Evolutionary conservation across 2,797 vertebrate genomes (phyloP).

Genomic region (Melanotaenia maccullochi): DNA sequence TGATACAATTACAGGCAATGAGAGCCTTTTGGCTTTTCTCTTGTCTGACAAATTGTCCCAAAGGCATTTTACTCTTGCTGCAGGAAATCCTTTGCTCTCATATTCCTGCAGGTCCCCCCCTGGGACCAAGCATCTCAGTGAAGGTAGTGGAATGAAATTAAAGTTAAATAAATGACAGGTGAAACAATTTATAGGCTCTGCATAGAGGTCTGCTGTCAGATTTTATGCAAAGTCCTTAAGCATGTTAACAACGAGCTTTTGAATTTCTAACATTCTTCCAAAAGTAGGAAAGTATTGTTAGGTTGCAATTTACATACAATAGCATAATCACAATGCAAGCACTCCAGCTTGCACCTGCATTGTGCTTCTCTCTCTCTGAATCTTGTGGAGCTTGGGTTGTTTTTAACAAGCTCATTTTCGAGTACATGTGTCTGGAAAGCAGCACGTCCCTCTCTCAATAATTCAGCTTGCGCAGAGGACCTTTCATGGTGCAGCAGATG

Average conservation of each 20-base stretch:
- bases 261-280: conserved; percentile 1
- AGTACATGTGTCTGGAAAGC: conserved; percentile 33
- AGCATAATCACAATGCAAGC: conserved; percentile 12
- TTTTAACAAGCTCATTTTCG: conserved; percentile 32
- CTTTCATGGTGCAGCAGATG: conserved; percentile 64
- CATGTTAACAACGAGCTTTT: not conserved
- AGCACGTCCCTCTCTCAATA: conserved; percentile 44
- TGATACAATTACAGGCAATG: not conserved
- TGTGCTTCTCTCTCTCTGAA: conserved; percentile 4
- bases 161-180: conserved; percentile 46
- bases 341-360: conserved; percentile 9
- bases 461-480: conserved; percentile 52
- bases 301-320: conserved; percentile 14
- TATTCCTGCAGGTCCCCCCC: conserved; percentile 25
- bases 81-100: conserved; percentile 39
- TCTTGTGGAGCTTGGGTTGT: conserved; percentile 19
- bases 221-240: not conserved
- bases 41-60: conserved; percentile 61
- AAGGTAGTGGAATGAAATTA: conserved; percentile 50
- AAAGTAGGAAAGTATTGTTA: not conserved
- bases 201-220: conserved; percentile 2
- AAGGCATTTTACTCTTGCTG: conserved; percentile 55
- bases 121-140: conserved; percentile 40
- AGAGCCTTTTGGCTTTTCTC: conserved; percentile 31
- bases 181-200: conserved; percentile 24